phyloP scores from a whole-genome alignment of 2,113 vertebrate genomes.

The Panthera tigris region DNA sequence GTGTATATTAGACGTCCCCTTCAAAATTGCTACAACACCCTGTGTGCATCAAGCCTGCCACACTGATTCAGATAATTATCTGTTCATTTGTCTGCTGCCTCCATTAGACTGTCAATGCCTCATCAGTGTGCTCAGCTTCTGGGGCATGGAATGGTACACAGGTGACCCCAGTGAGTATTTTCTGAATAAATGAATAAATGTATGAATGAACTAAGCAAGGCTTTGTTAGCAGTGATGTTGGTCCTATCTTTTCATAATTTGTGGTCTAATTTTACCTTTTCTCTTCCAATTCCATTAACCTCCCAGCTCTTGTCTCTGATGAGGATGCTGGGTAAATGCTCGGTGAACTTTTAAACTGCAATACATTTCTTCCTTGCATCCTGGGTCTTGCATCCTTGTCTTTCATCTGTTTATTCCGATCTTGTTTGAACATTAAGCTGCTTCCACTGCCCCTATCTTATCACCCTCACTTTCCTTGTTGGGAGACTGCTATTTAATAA shows the following conservation, averaged over 20 bases:
- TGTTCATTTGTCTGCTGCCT: neutral
- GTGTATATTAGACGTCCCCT: too few species aligned
- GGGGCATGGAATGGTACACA: neutral
- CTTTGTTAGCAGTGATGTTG: neutral
- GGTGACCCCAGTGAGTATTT: neutral
- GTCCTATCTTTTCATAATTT: conserved; percentile 21
- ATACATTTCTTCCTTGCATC: neutral
- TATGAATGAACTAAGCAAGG: neutral
- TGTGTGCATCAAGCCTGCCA: neutral
- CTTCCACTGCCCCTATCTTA: neutral
- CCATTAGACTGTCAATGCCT: neutral
- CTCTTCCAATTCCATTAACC: conserved; percentile 22
- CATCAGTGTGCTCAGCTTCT: neutral
- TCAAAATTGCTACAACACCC: neutral
- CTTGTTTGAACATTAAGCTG: neutral
- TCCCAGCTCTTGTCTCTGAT: neutral
- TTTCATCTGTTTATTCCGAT: neutral
- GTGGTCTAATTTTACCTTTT: neutral
- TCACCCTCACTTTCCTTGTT: neutral
- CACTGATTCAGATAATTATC: neutral
- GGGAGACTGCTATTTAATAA: neutral
- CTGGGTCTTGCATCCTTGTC: neutral
- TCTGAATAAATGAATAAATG: conserved; percentile 20
- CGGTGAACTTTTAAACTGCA: neutral
- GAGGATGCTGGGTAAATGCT: neutral